These are phyloP conservation scores for Ceratina japonica DNA, from an alignment of 1,140 invertebrate genomes.

Conservation along the genomic window DNA sequence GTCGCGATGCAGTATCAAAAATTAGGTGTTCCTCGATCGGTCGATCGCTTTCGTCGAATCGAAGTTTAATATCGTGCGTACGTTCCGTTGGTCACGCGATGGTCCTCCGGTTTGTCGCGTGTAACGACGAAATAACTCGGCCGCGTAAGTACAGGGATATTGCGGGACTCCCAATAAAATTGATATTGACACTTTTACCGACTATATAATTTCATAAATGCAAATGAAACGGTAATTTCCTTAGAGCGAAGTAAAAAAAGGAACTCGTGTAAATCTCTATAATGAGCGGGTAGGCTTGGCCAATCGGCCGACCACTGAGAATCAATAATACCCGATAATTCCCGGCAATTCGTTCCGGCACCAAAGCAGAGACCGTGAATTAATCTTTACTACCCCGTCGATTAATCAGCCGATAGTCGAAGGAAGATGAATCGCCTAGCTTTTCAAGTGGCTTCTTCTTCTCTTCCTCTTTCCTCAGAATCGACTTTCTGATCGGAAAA, in stretches of 20 bases:
- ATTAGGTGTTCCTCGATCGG: not conserved
- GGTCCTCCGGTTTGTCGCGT: not conserved
- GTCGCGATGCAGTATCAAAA: not conserved
- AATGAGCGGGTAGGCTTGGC: not conserved
- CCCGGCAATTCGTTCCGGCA: not conserved
- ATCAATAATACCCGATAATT: conserved; percentile 15
- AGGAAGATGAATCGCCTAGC: conserved; percentile 16
- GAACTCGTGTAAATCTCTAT: not conserved
- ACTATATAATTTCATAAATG: not conserved
- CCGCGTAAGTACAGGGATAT: not conserved
- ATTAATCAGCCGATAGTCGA: conserved; percentile 25
- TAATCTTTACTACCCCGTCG: conserved; percentile 27
- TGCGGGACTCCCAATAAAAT: not conserved
- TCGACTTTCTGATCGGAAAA: not conserved
- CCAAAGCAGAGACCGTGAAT: not conserved
- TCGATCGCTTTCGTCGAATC: not conserved
- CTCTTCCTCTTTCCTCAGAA: not conserved
- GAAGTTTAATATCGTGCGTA: not conserved
- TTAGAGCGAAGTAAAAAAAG: not conserved
- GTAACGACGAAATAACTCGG: not conserved
- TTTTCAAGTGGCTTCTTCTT: conserved; percentile 6
- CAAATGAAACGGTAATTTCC: not conserved
- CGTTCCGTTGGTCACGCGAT: not conserved
- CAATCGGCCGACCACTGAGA: not conserved
- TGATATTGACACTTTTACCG: not conserved